Evolutionary conservation across 1,140 invertebrate species (phyloP).

Genomic region (Panagrolaimus sp.): DNA sequence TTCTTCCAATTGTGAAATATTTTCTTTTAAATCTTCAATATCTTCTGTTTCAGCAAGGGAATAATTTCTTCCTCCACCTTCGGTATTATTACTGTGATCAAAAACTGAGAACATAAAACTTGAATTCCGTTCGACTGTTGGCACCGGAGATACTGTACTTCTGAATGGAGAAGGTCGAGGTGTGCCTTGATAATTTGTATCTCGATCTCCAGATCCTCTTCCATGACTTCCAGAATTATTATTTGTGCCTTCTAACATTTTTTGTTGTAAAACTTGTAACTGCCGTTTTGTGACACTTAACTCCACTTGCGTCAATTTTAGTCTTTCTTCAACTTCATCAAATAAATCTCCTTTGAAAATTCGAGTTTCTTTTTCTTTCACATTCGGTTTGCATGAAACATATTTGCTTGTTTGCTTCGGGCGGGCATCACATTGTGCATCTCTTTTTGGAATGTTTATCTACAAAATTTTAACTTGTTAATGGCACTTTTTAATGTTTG

Average conservation of each 20-base stretch:
- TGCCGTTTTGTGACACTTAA: constrained; percentile 33
- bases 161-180: no score
- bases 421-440: constrained; percentile 50
- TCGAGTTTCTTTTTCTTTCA: constrained; percentile 35
- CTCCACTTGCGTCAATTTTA: constrained; percentile 34
- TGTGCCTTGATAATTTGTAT: no score
- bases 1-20: constrained; percentile 11
- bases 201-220: no score
- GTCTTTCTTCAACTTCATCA: constrained; percentile 42
- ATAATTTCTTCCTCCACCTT: no score
- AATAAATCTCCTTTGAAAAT: constrained; percentile 41
- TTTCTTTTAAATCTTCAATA: neutral
- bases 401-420: constrained; percentile 52
- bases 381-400: constrained; percentile 53
- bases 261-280: constrained; percentile 42
- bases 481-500: neutral
- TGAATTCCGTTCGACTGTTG: no score
- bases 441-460: constrained; percentile 35
- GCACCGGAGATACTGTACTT: no score
- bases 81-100: no score
- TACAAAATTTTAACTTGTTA: constrained; percentile 32
- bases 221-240: no score
- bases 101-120: no score
- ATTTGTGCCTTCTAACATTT: constrained; percentile 29
- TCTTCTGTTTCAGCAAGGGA: no score